Evolutionary conservation across 35 echinoderm and acorn worm genomes (phyloP), one percentile per base, ranked within the genome.

Genomic region (Holothuria glaberrima): DNA sequence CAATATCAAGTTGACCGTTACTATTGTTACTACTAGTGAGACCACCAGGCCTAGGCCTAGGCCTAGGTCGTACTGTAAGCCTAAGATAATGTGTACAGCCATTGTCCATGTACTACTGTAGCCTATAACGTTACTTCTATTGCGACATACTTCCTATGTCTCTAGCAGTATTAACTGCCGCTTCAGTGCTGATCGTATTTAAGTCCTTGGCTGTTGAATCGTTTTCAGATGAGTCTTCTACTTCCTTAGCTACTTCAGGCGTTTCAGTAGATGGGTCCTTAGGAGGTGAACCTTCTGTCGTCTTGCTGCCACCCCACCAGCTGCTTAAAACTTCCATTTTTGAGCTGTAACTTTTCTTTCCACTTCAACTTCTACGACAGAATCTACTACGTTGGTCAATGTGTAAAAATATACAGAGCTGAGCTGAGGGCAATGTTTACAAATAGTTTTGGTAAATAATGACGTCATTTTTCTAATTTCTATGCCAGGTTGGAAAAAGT

Each of bases 261-360:
- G 59, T 41, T 14, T 94, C 56, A 20, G 33, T 68, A 14, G 50
- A 26, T 48, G 70, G 21, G 24, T 74, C 46, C 24, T 48, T 59
- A 52, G 72, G 74, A 25, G 26, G 29, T 41, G 22, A 25, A 41
- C 27, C 6, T 41, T 78, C 74, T 5, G 5, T 6, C 5, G 46
- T 48, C 67, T 90, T 91, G 28, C 90, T 81, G 32, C 90, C 90
- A 60, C 89, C 89, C 93, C 93, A 94, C 88, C 91, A 93, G 66
- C 72, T 96, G 30, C 80, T 93, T 41, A 95, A 44, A 82, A 92
- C 92, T 25, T 94, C 93, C 93, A 94, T 94, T 60, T 61, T 41
- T 48, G 28, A 83, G 2, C 22, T 26, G 52, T n/a, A 48, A 13
- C 48, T 48, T 71, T 20, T n/a, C n/a, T n/a, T n/a, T n/a, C n/a